Evolutionary conservation across 2,888 invertebrate species (phyloP).

Genomic region (Chydorus sphaericus): DNA sequence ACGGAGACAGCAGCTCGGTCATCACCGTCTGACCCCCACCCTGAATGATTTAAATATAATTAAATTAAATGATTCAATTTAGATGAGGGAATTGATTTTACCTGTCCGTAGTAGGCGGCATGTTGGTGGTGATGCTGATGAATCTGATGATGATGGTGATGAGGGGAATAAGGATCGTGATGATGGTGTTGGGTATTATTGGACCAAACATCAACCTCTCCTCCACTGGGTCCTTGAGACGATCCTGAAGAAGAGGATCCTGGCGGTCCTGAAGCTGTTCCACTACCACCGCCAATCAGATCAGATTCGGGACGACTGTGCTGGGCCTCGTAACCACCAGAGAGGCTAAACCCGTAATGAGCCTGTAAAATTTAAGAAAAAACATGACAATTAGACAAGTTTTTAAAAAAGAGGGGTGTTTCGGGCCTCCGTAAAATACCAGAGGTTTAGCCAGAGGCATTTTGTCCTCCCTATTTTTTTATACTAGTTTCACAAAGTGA

Average conservation of each 20-base stretch:
- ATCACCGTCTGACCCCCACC: constrained; percentile 7
- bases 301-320: constrained; percentile 1
- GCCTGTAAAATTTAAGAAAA: constrained; percentile 15
- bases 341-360: constrained; percentile 17
- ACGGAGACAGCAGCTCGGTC: constrained; percentile 6
- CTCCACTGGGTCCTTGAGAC: neutral
- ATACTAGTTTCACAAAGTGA: neutral
- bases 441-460: constrained; percentile 1
- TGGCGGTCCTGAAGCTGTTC: neutral
- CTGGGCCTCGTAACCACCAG: constrained; percentile 13
- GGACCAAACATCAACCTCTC: constrained; percentile 9
- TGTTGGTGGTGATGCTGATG: neutral
- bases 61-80: neutral
- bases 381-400: neutral
- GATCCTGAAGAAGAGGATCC: neutral
- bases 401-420: too few species aligned
- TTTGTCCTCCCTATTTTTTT: neutral
- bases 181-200: neutral
- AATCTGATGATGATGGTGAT: neutral
- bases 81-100: too few species aligned
- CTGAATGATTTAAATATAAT: neutral
- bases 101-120: constrained; percentile 6
- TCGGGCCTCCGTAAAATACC: neutral
- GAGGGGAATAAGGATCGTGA: constrained; percentile 7
- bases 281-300: constrained; percentile 1